Conservation (phyloP, 2,888 invertebrate species). For the Rhyacophila evoluta region DNA sequence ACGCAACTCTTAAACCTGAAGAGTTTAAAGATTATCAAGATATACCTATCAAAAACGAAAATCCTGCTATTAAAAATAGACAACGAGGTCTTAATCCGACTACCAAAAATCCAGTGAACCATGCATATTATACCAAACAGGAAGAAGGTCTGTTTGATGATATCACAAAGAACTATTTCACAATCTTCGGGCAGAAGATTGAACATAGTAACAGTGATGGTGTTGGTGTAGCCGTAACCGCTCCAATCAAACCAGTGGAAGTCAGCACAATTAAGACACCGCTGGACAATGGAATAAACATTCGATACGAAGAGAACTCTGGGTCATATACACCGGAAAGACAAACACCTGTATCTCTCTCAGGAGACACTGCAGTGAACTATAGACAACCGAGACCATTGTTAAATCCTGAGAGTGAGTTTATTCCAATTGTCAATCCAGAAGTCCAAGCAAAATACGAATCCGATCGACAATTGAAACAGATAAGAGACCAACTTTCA, state of each 20-base stretch:
- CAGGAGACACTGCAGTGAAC: constrained; percentile 79
- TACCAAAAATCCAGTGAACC: constrained; percentile 71
- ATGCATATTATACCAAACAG: constrained; percentile 77
- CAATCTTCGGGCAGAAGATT: constrained; percentile 79
- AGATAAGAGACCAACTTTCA: constrained; percentile 53
- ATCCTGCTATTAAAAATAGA: constrained; percentile 53
- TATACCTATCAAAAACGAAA: constrained; percentile 59
- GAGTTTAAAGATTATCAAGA: constrained; percentile 66
- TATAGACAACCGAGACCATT: constrained; percentile 76
- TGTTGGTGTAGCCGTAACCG: constrained; percentile 66
- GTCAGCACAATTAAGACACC: constrained; percentile 66
- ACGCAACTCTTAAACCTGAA: constrained; percentile 66
- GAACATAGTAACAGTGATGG: constrained; percentile 67
- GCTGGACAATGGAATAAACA: constrained; percentile 69
- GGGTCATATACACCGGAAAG: constrained; percentile 61
- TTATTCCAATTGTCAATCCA: constrained; percentile 64
- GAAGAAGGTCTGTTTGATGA: constrained; percentile 77
- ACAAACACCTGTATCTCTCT: constrained; percentile 64
- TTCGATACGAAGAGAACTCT: constrained; percentile 66
- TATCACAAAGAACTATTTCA: constrained; percentile 80
- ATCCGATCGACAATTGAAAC: constrained; percentile 60
- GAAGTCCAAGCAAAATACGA: constrained; percentile 56
- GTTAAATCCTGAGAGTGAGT: constrained; percentile 78
- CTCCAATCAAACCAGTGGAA: constrained; percentile 57
- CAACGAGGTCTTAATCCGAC: constrained; percentile 57